A percentile compares a stretch with the other conserved stretches of the same genome.
Evolutionary conservation across 92 coral and sea anemone species (phyloP).

Genomic region (Desmophyllum pertusum): DNA sequence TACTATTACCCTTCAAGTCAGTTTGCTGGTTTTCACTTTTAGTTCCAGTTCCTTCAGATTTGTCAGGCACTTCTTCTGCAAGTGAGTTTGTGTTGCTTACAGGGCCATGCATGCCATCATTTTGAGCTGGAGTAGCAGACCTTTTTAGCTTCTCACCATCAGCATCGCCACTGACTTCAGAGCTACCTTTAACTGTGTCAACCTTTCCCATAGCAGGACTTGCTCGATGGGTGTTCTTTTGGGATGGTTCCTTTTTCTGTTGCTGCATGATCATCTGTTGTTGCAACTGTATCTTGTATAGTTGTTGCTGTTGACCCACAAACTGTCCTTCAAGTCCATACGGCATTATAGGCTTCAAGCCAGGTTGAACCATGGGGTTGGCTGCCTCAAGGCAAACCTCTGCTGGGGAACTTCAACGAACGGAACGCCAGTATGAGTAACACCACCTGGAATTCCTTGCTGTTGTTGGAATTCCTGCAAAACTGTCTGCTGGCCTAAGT

Average conservation of each 20-base stretch:
- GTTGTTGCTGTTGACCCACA: conserved; percentile 78
- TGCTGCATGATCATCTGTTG: conserved; percentile 85
- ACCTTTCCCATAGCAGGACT: conserved; percentile 42
- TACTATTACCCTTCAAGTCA: not conserved
- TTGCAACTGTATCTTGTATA: conserved; percentile 79
- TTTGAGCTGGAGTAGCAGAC: not conserved
- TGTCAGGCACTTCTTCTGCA: not conserved
- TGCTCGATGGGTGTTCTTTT: conserved; percentile 48
- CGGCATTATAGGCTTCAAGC: conserved; percentile 59
- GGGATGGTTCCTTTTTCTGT: conserved; percentile 69
- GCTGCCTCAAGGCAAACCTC: conserved; percentile 85
- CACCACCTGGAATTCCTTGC: conserved; percentile 63
- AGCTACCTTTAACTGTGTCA: not conserved
- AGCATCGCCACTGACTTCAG: conserved; percentile 9
- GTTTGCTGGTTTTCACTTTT: not conserved
- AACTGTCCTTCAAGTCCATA: conserved; percentile 86
- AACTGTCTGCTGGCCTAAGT: conserved; percentile 78
- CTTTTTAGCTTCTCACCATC: not conserved
- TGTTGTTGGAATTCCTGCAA: conserved; percentile 89
- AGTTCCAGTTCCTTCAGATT: not conserved
- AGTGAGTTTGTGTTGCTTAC: not conserved
- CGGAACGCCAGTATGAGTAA: conserved; percentile 57
- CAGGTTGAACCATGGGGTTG: conserved; percentile 70
- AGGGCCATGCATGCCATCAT: not conserved
- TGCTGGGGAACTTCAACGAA: conserved; percentile 84